A percentile compares a stretch with the other conserved stretches of the same genome.
These are phyloP conservation scores for Sander lucioperca DNA, from an alignment of 2,113 vertebrate species.

Conservation along the genomic window DNA sequence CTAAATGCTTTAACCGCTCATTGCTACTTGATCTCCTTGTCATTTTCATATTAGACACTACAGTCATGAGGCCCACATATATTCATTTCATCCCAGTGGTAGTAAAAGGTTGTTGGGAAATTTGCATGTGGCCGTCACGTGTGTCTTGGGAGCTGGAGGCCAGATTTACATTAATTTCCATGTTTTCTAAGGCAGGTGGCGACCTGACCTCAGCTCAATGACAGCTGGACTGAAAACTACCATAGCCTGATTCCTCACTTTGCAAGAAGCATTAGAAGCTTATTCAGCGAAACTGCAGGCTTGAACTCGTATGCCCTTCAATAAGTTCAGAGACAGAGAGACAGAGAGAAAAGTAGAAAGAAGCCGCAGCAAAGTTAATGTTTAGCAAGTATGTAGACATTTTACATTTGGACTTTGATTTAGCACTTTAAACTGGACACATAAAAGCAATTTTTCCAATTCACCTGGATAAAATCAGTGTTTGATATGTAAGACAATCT, in stretches of 20 bases:
- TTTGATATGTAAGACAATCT: background rate
- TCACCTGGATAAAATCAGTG: background rate
- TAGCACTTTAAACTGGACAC: constrained; percentile 1
- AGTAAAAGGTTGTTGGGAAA: constrained; percentile 48
- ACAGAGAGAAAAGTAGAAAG: background rate
- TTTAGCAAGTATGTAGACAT: background rate
- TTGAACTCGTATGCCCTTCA: background rate
- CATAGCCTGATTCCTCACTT: constrained; percentile 13
- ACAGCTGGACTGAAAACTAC: background rate
- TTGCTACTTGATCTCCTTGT: constrained; percentile 10
- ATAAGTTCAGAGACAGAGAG: background rate
- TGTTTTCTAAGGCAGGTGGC: constrained; percentile 53
- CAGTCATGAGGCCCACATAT: background rate
- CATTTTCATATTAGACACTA: constrained; percentile 14
- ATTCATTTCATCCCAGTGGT: constrained; percentile 6
- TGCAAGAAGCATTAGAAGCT: constrained; percentile 9
- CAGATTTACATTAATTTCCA: constrained; percentile 81
- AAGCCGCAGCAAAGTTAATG: background rate
- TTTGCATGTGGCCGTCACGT: constrained; percentile 73
- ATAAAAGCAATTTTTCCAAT: background rate
- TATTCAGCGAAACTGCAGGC: constrained; percentile 22
- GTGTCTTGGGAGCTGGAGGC: constrained; percentile 59
- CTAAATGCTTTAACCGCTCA: background rate
- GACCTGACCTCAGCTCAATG: constrained; percentile 49
- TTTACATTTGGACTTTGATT: constrained; percentile 9